Evolutionary conservation across 2,113 vertebrate genomes (phyloP).

Genomic region (Atherinomorus stipes): DNA sequence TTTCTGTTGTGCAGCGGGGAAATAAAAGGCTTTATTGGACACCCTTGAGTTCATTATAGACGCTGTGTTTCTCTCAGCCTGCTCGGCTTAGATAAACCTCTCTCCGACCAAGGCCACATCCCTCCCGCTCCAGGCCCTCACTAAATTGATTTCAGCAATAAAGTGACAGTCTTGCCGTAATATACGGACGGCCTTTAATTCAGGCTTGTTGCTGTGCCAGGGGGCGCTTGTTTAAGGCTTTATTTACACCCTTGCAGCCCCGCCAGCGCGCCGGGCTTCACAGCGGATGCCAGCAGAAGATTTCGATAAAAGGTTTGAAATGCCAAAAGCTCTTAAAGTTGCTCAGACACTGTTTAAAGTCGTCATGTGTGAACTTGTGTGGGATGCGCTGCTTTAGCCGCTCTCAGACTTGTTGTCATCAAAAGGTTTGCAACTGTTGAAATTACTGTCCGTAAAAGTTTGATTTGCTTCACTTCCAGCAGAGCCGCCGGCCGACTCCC

Average conservation of each 20-base stretch:
- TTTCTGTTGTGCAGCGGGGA: conserved; percentile 56
- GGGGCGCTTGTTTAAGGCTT: conserved; percentile 88
- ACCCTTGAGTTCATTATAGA: conserved; percentile 86
- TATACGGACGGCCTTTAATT: conserved; percentile 90
- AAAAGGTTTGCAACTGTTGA: conserved; percentile 66
- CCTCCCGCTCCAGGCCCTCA: conserved; percentile 83
- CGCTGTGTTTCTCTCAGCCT: conserved; percentile 85
- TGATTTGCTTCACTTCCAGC: conserved; percentile 40
- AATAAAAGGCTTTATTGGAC: conserved; percentile 86
- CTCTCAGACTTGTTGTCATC: conserved; percentile 67
- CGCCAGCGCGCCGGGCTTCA: conserved; percentile 71
- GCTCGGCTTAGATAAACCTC: conserved; percentile 90
- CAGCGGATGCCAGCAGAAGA: conserved; percentile 81
- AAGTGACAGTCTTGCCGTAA: conserved; percentile 89
- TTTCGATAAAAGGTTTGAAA: conserved; percentile 81
- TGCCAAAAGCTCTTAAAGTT: conserved; percentile 78
- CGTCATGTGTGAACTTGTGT: conserved; percentile 63
- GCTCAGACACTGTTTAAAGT: conserved; percentile 68
- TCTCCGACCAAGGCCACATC: conserved; percentile 84
- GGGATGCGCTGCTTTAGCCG: conserved; percentile 62
- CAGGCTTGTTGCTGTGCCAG: conserved; percentile 83
- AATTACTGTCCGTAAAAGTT: conserved; percentile 51
- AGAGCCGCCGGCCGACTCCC: conserved; percentile 36
- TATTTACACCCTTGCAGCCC: conserved; percentile 88
- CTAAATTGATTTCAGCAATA: conserved; percentile 92